Percentiles rank a stretch among this genome's conserved stretches.
These are phyloP conservation scores for Dasyornis broadbenti DNA, from an alignment of 2,113 vertebrate species.

Conservation along the genomic window DNA sequence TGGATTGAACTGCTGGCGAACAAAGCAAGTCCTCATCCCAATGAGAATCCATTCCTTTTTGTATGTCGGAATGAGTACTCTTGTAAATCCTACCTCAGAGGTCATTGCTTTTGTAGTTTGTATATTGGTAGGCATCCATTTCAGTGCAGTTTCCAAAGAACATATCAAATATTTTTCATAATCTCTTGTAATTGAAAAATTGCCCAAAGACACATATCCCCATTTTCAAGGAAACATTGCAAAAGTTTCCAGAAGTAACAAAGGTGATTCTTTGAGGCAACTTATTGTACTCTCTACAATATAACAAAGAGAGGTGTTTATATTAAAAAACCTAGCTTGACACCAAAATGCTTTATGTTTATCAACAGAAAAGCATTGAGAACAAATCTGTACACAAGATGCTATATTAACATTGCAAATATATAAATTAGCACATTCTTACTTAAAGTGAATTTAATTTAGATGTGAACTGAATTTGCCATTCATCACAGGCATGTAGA, in stretches of 20 bases:
- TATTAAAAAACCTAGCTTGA: slow-evolving; percentile 71
- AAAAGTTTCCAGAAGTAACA: slow-evolving; percentile 75
- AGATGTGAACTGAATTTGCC: slow-evolving; percentile 59
- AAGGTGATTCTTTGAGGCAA: slow-evolving; percentile 75
- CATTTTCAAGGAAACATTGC: slow-evolving; percentile 76
- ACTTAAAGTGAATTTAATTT: slow-evolving; percentile 54
- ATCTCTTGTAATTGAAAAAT: slow-evolving; percentile 74
- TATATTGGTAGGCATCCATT: slow-evolving; percentile 66
- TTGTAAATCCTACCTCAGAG: slow-evolving; percentile 64
- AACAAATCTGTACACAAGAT: slow-evolving; percentile 58
- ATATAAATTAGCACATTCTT: slow-evolving; percentile 61
- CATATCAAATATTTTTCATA: slow-evolving; percentile 70
- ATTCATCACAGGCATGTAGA: slow-evolving; percentile 60
- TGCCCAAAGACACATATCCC: slow-evolving; percentile 70
- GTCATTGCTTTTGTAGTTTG: slow-evolving; percentile 69
- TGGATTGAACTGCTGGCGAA: slow-evolving; percentile 72
- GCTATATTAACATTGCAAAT: slow-evolving; percentile 55
- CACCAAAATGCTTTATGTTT: slow-evolving; percentile 50
- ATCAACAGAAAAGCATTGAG: slow-evolving; percentile 45
- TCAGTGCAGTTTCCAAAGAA: slow-evolving; percentile 72
- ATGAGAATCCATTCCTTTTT: slow-evolving; percentile 69
- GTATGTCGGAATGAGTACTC: slow-evolving; percentile 60
- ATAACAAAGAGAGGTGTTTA: slow-evolving; percentile 73
- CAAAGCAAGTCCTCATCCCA: slow-evolving; percentile 70
- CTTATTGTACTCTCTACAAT: slow-evolving; percentile 76